These are phyloP conservation scores for Drosophila murphyi DNA, from an alignment of 1,140 invertebrate species.

Conservation along the genomic window DNA sequence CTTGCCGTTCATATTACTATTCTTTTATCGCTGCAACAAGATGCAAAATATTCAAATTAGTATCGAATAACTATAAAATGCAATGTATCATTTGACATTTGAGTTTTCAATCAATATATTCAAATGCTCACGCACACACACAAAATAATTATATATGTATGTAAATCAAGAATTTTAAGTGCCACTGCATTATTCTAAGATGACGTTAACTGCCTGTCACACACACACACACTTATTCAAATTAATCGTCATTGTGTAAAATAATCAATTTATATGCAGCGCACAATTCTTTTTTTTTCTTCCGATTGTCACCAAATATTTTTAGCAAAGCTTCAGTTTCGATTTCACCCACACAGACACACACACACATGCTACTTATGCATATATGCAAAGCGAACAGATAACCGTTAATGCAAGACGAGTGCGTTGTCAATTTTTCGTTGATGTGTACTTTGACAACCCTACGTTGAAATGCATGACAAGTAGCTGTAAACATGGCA, in stretches of 20 bases:
- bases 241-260: background rate
- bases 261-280: conserved; percentile 13
- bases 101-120: too few species aligned
- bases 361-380: conserved; percentile 1
- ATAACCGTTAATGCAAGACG: conserved; percentile 28
- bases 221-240: background rate
- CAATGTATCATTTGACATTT: too few species aligned
- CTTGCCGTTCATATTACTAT: conserved; percentile 58
- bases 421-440: background rate
- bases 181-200: too few species aligned
- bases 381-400: background rate
- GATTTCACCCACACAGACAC: conserved; percentile 23
- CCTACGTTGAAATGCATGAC: conserved; percentile 27
- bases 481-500: conserved; percentile 52
- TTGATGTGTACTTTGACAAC: conserved; percentile 21
- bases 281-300: conserved; percentile 5
- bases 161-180: too few species aligned
- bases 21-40: conserved; percentile 53
- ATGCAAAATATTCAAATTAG: conserved; percentile 13
- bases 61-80: too few species aligned
- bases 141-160: background rate
- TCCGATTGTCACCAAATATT: background rate
- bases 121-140: background rate
- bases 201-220: too few species aligned
- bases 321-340: conserved; percentile 21